Percentiles rank a stretch among this genome's conserved stretches.
Evolutionary conservation across 1,140 invertebrate genomes (phyloP).

Genomic region (Drosophila ambigua): DNA sequence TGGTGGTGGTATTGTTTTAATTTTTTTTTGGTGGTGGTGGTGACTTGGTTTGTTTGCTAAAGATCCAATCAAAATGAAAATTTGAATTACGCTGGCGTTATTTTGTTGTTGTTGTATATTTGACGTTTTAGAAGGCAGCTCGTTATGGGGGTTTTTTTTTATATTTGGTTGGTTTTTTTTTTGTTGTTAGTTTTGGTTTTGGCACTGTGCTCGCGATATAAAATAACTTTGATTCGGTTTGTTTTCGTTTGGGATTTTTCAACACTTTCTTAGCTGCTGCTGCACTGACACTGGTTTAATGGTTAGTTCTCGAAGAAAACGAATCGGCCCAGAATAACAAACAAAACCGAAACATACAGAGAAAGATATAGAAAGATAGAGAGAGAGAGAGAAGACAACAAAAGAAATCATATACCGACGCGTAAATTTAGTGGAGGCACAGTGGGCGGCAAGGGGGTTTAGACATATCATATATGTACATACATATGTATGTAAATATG

Average conservation of each 20-base stretch:
- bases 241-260: slow-evolving; percentile 20
- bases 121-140: slow-evolving; percentile 43
- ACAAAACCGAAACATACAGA: slow-evolving; percentile 18
- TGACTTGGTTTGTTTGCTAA: slow-evolving; percentile 35
- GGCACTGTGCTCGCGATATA: slow-evolving; percentile 23
- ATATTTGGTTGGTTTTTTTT: slow-evolving; percentile 31
- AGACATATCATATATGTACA: slow-evolving; percentile 7
- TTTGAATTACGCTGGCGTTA: slow-evolving; percentile 52
- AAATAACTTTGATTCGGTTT: slow-evolving; percentile 13
- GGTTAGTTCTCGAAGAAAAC: slow-evolving; percentile 6
- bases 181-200: slow-evolving; percentile 40
- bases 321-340: slow-evolving; percentile 48
- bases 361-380: slow-evolving; percentile 22
- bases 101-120: slow-evolving; percentile 26
- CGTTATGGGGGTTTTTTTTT: slow-evolving; percentile 14
- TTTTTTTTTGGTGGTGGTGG: slow-evolving; percentile 15
- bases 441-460: slow-evolving; percentile 72
- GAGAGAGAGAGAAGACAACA: slow-evolving; percentile 13
- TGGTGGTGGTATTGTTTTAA: slow-evolving; percentile 47
- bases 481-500: slow-evolving; percentile 13
- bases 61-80: slow-evolving; percentile 63
- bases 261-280: slow-evolving; percentile 51
- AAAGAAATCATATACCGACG: too few relatives aligned
- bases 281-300: slow-evolving; percentile 42
- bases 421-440: slow-evolving; percentile 14